Evolutionary conservation across 2,797 vertebrate genomes (phyloP).

Genomic region (Natrix natrix): DNA sequence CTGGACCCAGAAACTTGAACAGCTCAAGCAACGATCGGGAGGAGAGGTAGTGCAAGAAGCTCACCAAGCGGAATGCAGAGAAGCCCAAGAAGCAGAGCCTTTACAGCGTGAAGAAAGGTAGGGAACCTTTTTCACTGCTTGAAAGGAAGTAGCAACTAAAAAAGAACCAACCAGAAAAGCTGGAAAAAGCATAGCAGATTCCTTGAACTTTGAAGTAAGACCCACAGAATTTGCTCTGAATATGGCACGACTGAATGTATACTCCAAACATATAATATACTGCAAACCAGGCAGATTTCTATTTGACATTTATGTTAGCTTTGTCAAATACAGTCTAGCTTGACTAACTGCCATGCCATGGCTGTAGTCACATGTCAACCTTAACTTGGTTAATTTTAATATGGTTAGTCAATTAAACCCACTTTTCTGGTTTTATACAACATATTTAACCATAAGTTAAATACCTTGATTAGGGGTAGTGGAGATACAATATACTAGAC

Average conservation of each 20-base stretch:
- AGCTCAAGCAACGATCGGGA: conserved; percentile 69
- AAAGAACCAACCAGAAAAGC: background rate
- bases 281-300: background rate
- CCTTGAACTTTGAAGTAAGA: background rate
- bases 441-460: background rate
- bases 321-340: background rate
- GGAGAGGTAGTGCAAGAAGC: conserved; percentile 41
- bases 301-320: background rate
- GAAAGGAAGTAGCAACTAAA: background rate
- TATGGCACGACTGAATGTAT: background rate
- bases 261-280: background rate
- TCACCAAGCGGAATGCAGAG: background rate
- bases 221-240: background rate
- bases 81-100: background rate
- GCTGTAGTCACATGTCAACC: background rate
- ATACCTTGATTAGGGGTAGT: background rate
- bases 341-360: background rate
- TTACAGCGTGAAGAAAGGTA: conserved; percentile 18
- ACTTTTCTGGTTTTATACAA: background rate
- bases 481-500: background rate
- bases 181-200: background rate
- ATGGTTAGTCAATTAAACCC: background rate
- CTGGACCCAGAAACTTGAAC: conserved; percentile 85
- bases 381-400: background rate
- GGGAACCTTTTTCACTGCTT: background rate